Percentiles rank a stretch among this genome's conserved stretches.
Evolutionary conservation across 1,140 invertebrate species (phyloP).

Genomic region (Drosophila arizonae): DNA sequence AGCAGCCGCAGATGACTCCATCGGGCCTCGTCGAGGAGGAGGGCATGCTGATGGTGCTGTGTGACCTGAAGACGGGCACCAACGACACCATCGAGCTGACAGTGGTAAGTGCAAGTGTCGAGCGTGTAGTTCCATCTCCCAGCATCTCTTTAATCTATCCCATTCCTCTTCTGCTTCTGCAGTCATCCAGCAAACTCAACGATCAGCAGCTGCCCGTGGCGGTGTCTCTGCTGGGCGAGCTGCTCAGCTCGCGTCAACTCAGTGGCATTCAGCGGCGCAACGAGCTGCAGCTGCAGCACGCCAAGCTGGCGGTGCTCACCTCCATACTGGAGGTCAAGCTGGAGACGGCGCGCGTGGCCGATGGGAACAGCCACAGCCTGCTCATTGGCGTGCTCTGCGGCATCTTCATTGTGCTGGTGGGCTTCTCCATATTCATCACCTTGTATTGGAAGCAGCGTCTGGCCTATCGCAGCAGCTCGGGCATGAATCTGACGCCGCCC

Average conservation of each 20-base stretch:
- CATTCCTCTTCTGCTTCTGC: constrained; percentile 28
- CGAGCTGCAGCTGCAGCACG: constrained; percentile 83
- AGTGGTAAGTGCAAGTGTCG: constrained; percentile 89
- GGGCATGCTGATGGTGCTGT: constrained; percentile 88
- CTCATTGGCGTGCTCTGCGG: constrained; percentile 84
- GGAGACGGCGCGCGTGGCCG: constrained; percentile 76
- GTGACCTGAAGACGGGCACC: constrained; percentile 90
- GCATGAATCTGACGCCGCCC: constrained; percentile 84
- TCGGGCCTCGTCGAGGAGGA: constrained; percentile 46
- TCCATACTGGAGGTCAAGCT: constrained; percentile 91
- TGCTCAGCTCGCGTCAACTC: constrained; percentile 87
- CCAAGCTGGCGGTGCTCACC: constrained; percentile 86
- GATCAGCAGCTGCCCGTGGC: constrained; percentile 86
- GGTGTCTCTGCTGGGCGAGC: constrained; percentile 87
- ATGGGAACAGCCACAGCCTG: constrained; percentile 74
- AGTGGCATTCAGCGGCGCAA: constrained; percentile 66
- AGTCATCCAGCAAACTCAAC: constrained; percentile 83
- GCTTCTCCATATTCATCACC: constrained; percentile 80
- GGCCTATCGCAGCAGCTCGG: constrained; percentile 84
- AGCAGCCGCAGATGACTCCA: constrained; percentile 44
- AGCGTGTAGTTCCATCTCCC: neutral
- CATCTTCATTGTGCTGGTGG: constrained; percentile 81
- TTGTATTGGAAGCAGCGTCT: constrained; percentile 84
- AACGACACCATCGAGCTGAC: constrained; percentile 95
- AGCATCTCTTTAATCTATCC: neutral